Evolutionary conservation across 2,113 vertebrate species (phyloP).

Genomic region (Leuciscus idus): DNA sequence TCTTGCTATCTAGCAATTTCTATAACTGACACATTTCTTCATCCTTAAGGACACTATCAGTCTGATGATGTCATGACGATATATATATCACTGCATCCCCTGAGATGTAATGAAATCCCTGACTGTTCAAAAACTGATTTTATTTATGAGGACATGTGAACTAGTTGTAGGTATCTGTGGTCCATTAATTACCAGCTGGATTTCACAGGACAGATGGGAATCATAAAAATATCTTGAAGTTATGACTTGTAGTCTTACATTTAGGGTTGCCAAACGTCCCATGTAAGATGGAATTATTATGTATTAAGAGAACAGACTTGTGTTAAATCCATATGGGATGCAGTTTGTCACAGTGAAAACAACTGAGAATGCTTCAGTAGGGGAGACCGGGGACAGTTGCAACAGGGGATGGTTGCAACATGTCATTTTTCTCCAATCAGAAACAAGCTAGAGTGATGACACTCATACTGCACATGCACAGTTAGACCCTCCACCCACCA

Average conservation of each 20-base stretch:
- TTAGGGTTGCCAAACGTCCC: conserved; percentile 16
- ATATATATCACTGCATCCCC: background rate
- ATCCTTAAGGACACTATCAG: background rate
- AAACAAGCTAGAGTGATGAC: too few species aligned
- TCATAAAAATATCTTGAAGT: conserved; percentile 45
- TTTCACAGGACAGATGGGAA: conserved; percentile 46
- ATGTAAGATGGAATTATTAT: background rate
- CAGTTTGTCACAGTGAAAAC: background rate
- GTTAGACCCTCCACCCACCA: too few species aligned
- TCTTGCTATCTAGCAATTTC: background rate
- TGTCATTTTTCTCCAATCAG: too few species aligned
- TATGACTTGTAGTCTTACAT: conserved; percentile 39
- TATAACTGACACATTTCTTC: background rate
- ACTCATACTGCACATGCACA: too few species aligned
- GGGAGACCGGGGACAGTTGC: too few species aligned
- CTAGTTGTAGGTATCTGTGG: conserved; percentile 25
- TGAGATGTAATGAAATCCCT: background rate
- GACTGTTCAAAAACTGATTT: conserved; percentile 31
- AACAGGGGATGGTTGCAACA: too few species aligned
- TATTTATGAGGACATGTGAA: conserved; percentile 40
- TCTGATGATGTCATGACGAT: background rate
- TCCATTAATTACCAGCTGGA: conserved; percentile 33
- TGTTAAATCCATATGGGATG: background rate
- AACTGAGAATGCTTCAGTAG: background rate
- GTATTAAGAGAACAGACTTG: background rate